Percentiles rank a stretch among this genome's conserved stretches.
Evolutionary conservation across 2,888 invertebrate species (phyloP).

Genomic region (Microchrysa polita): DNA sequence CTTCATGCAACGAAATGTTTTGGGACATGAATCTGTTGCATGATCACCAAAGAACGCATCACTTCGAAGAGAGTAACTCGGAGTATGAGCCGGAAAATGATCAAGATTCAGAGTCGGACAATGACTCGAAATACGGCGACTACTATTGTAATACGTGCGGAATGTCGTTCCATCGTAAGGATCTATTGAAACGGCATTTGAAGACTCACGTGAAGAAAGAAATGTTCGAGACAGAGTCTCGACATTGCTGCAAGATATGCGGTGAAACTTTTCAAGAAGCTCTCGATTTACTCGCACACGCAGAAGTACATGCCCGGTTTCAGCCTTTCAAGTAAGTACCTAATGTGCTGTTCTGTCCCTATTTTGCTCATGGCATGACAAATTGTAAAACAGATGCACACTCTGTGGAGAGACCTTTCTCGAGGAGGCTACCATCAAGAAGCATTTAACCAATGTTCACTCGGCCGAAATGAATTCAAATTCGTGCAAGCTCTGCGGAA

Average conservation of each 20-base stretch:
- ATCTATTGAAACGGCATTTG: conserved; percentile 76
- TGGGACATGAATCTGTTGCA: conserved; percentile 72
- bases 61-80: conserved; percentile 66
- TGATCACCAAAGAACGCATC: conserved; percentile 71
- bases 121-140: conserved; percentile 70
- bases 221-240: conserved; percentile 44
- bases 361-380: not conserved
- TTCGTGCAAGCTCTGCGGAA: conserved; percentile 74
- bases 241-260: conserved; percentile 81
- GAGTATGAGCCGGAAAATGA: conserved; percentile 61
- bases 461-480: conserved; percentile 71
- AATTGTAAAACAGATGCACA: conserved; percentile 66
- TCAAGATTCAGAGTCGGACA: conserved; percentile 68
- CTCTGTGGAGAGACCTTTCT: conserved; percentile 73
- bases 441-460: conserved; percentile 71
- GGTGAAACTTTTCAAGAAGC: conserved; percentile 82
- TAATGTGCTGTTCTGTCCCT: no score
- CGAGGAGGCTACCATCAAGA: conserved; percentile 72
- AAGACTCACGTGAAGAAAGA: conserved; percentile 63
- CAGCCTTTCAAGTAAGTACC: conserved; percentile 65
- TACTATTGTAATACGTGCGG: conserved; percentile 79
- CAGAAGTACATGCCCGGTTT: conserved; percentile 78
- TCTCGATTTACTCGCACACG: conserved; percentile 79
- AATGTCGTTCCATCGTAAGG: conserved; percentile 80
- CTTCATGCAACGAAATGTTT: conserved; percentile 83